Conservation (phyloP, 2,888 invertebrate genomes). For the Monochamus alternatus region DNA sequence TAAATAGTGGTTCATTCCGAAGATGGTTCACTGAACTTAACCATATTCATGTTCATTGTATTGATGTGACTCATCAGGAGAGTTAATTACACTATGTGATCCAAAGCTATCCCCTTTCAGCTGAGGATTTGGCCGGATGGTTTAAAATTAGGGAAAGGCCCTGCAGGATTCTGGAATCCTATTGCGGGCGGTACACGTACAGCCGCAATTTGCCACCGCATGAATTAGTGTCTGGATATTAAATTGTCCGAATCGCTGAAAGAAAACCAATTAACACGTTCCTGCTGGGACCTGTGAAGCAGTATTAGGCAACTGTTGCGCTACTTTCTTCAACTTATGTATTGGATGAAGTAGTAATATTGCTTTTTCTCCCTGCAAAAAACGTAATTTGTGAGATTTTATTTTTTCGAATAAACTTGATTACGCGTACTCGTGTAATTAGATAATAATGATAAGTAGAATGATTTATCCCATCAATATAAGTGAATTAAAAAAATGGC, state of each 20-base stretch:
- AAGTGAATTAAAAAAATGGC: too few species aligned
- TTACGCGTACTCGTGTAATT: too few species aligned
- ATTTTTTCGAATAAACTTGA: too few species aligned
- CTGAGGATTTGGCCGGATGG: not conserved
- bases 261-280: slow-evolving; percentile 9
- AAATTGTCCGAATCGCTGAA: slow-evolving; percentile 13
- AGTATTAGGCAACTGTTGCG: not conserved
- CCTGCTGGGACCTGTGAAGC: not conserved
- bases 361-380: too few species aligned
- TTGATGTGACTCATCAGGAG: too few species aligned
- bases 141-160: not conserved
- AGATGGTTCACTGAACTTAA: too few species aligned
- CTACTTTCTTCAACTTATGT: not conserved
- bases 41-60: too few species aligned
- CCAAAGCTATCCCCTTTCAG: not conserved
- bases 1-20: too few species aligned
- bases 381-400: too few species aligned
- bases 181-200: slow-evolving; percentile 3
- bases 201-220: not conserved
- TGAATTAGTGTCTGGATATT: not conserved
- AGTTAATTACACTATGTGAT: not conserved
- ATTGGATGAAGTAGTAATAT: too few species aligned
- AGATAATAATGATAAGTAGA: too few species aligned
- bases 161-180: not conserved
- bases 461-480: too few species aligned